Base-by-base conservation (phyloP, 1,140 invertebrate genomes). In the Saccostrea echinata region DNA sequence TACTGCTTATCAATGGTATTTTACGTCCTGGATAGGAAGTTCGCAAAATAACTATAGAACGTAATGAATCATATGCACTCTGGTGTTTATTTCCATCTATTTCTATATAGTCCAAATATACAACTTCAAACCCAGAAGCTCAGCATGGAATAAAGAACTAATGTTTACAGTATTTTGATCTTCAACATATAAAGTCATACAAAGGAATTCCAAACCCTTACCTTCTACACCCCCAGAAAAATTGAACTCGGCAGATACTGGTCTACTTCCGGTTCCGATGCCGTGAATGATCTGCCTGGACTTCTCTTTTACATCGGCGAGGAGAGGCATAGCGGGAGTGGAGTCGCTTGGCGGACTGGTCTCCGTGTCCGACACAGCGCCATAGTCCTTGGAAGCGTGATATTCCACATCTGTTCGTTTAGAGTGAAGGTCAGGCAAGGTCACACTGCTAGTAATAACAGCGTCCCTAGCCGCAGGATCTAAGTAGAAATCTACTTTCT, bases 281-380 rank as follows among this genome's bases (percentile, higher is more conserved):
- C 96, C 96, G 90, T 96, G 96, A 53, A 97, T 94, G 53, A 96
- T 95, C 90, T 96, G 96, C 55, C 96, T 92, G 18, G 96, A 96
- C 82, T 96, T 94, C 13, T 95, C 96, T 55, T 96, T 96, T 94
- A 96, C 96, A 92, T 97, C 96, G 76, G 96, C 96, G 30, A 97
- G 94, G 3, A 97, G 92, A 1, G 96, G 96, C 96, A 96, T 97
- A 12, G 96, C 96, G 1, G 96, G 96, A 6, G 96, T 96, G 55
- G 90, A 80, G 85, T 92, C 92, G 88, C 90, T 91, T 13, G 93
- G 93, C 3, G 92, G 92, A 83, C 92, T 93, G 3, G 90, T 90
- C 52, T 93, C 92, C 0, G 92, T 92, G 83, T 93, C 93, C 0
- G 93, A 93, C 51, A 91, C 90, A 30, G 90, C 88, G 8, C 86